A percentile compares a stretch with the other conserved stretches of the same genome.
These are phyloP conservation scores for Myoxocephalus aenaeus DNA, from an alignment of 2,797 vertebrate species.

Conservation along the genomic window DNA sequence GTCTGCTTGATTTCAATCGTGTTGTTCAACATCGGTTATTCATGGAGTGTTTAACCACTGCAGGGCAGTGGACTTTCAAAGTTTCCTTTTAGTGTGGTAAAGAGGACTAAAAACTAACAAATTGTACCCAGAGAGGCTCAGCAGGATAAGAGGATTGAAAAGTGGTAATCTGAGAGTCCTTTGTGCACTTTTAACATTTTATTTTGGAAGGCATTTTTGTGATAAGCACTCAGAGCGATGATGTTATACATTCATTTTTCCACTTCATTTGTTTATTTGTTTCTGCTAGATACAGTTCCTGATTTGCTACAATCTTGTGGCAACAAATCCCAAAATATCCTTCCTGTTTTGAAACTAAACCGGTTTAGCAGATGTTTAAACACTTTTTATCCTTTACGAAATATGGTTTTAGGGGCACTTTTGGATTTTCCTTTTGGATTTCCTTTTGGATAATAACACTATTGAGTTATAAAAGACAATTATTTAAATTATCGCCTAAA, in stretches of 20 bases:
- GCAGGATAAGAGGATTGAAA: slow-evolving; percentile 16
- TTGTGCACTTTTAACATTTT: not conserved
- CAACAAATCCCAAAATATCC: slow-evolving; percentile 25
- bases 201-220: slow-evolving; percentile 15
- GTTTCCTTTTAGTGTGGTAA: slow-evolving; percentile 14
- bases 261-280: not conserved
- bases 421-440: too few species aligned
- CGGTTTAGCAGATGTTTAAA: not conserved
- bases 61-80: slow-evolving; percentile 1
- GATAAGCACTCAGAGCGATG: not conserved
- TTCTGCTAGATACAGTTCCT: slow-evolving; percentile 25
- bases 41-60: slow-evolving; percentile 31
- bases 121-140: not conserved
- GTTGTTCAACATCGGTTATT: slow-evolving; percentile 29
- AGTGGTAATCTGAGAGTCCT: slow-evolving; percentile 2
- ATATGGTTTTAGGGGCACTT: too few species aligned
- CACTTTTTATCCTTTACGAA: not conserved
- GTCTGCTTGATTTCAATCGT: slow-evolving; percentile 55
- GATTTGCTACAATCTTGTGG: slow-evolving; percentile 3
- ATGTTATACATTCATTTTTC: not conserved
- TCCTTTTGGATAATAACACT: too few species aligned
- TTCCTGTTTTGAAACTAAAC: slow-evolving; percentile 37
- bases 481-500: too few species aligned
- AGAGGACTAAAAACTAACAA: slow-evolving; percentile 11
- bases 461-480: too few species aligned